Evolutionary conservation across 2,113 vertebrate genomes (phyloP), one percentile per base, ranked within the genome.

Genomic region (Hucho hucho): DNA sequence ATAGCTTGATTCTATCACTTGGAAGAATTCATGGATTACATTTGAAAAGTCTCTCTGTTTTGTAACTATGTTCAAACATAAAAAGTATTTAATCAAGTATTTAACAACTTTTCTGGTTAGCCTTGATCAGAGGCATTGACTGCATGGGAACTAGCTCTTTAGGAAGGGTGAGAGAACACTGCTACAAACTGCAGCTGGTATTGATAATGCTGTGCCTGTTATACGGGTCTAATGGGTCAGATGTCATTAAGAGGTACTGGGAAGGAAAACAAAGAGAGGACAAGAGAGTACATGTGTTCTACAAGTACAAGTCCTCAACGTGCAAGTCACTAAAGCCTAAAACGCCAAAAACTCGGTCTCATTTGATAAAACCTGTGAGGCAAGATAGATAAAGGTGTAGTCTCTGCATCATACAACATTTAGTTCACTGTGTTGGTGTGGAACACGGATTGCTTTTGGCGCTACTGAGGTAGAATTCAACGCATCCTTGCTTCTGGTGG

Each of bases 21-120:
- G 68, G 64, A 74, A 28, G 46, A 80, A 78, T 75, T 24, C 63
- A 73, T 69, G 43, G 37, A n/a, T 56, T 37, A 53, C 80, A 79
- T 72, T 43, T 49, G 7, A 49, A 56, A 72, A 20, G 24, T 74
- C 25, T 24, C 18, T 73, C 20, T 78, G 46, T 26, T 25, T 65
- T 37, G 58, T 28, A 68, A 24, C 56, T 47, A 66, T 71, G 14
- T 64, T 77, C 47, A 68, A 67, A 37, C 20, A n/a, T 58, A 28
- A 74, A 46, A 43, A 9, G 11, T 13, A 74, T 74, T 20, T 68
- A 25, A 64, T 67, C 4, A 25, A 56, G 77, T 6, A 7, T 37
- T 64, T 20, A 59, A 22, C 12, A 11, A 22, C 56, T 28, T 74
- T 76, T 76, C 29, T 71, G 64, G 81, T 70, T 28, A 29, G 43